phyloP scores from a whole-genome alignment of 2,797 vertebrate species.

The Spea hammondii region DNA sequence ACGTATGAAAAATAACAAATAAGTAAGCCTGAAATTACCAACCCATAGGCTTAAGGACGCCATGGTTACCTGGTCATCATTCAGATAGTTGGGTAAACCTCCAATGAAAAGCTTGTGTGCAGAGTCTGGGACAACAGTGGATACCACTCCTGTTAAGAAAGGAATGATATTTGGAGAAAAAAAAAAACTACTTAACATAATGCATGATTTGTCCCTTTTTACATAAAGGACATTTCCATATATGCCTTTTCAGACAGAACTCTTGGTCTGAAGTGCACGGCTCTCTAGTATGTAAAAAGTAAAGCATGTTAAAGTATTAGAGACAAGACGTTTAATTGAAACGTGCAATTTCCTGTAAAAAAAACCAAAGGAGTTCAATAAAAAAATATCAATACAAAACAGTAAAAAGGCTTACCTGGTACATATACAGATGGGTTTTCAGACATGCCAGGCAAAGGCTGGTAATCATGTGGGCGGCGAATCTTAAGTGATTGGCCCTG shows the following conservation, averaged over 20 bases:
- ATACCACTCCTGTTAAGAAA: constrained; percentile 79
- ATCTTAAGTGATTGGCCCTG: constrained; percentile 94
- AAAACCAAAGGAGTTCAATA: too few species aligned
- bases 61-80: constrained; percentile 85
- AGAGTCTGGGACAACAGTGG: constrained; percentile 91
- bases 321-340: neutral
- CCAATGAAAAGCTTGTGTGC: constrained; percentile 94
- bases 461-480: constrained; percentile 89
- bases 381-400: neutral
- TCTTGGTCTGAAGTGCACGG: constrained; percentile 27
- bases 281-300: constrained; percentile 15
- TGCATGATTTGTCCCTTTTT: constrained; percentile 17
- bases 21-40: constrained; percentile 50
- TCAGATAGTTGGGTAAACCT: constrained; percentile 90
- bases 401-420: constrained; percentile 72
- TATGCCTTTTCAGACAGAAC: constrained; percentile 18
- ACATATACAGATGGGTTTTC: constrained; percentile 92
- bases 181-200: constrained; percentile 40
- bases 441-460: constrained; percentile 89
- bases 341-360: too few species aligned
- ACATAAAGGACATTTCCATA: constrained; percentile 23
- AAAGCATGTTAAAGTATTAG: constrained; percentile 2
- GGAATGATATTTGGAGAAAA: constrained; percentile 39
- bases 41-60: constrained; percentile 49
- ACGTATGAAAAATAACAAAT: constrained; percentile 46